Conservation (phyloP, 1,140 invertebrate species). For the Trichogramma pretiosum region DNA sequence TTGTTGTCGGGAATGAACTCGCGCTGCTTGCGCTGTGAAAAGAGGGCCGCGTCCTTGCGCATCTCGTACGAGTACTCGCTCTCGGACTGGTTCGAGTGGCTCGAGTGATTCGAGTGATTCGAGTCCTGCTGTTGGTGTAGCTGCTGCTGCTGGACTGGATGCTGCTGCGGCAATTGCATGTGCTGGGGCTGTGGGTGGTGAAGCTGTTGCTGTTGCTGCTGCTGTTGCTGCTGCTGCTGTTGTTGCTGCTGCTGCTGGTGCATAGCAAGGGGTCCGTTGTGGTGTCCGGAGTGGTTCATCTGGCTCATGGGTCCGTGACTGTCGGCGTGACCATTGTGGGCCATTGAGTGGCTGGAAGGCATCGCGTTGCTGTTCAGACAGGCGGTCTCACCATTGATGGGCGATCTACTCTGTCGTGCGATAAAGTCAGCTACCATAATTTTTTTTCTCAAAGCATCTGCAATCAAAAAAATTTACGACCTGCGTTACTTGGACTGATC, state of each 20-base stretch:
- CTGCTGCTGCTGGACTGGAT: slow-evolving; percentile 45
- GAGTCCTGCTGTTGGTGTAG: slow-evolving; percentile 26
- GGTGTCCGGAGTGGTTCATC: slow-evolving; percentile 36
- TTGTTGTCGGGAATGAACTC: slow-evolving; percentile 96
- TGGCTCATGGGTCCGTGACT: slow-evolving; percentile 30
- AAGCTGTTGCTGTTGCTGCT: slow-evolving; percentile 20
- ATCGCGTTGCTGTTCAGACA: slow-evolving; percentile 48
- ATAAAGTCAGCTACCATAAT: slow-evolving; percentile 81
- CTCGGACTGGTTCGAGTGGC: slow-evolving; percentile 24
- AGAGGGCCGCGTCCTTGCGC: slow-evolving; percentile 70
- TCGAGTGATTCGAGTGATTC: slow-evolving; percentile 18
- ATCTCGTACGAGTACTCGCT: slow-evolving; percentile 45
- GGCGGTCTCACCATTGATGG: slow-evolving; percentile 57
- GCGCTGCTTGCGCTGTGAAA: slow-evolving; percentile 82
- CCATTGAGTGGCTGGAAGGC: slow-evolving; percentile 47
- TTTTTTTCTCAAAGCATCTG: slow-evolving; percentile 62
- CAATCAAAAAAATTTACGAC: slow-evolving; percentile 36
- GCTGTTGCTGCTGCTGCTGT: slow-evolving; percentile 27
- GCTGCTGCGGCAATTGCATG: slow-evolving; percentile 29
- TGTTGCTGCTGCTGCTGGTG: slow-evolving; percentile 30
- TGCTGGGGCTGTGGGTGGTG: slow-evolving; percentile 26
- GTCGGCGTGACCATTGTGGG: slow-evolving; percentile 31
- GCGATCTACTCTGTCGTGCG: slow-evolving; percentile 60
- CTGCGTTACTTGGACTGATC: no score
- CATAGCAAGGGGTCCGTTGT: slow-evolving; percentile 38